phyloP scores from a whole-genome alignment of 2,888 invertebrate genomes.

The Dicycla oo region DNA sequence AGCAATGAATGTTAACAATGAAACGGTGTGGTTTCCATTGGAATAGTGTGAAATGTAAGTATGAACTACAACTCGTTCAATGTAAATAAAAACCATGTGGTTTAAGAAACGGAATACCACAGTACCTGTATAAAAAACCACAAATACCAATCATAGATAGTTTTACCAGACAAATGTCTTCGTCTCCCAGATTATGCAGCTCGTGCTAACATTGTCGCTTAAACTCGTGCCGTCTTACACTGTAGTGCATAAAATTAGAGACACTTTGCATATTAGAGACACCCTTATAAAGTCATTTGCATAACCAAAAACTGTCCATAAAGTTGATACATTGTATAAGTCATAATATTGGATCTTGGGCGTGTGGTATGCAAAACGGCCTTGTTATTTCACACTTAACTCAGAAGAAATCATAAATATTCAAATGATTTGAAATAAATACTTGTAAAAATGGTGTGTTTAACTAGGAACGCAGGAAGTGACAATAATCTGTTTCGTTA shows the following conservation, averaged over 20 bases:
- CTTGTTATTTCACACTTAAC: slow-evolving; percentile 7
- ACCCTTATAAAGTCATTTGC: slow-evolving; percentile 50
- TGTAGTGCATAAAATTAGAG: slow-evolving; percentile 68
- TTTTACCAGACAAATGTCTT: slow-evolving; percentile 23
- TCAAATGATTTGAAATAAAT: slow-evolving; percentile 26
- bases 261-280: slow-evolving; percentile 66
- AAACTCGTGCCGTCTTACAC: slow-evolving; percentile 63
- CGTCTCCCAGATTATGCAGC: slow-evolving; percentile 41
- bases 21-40: too few relatives aligned
- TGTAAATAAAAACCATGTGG: too few relatives aligned
- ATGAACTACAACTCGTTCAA: too few relatives aligned
- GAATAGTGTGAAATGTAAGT: too few relatives aligned
- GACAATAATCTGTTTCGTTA: not conserved
- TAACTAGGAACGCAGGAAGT: not conserved
- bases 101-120: too few relatives aligned
- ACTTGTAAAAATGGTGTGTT: not conserved
- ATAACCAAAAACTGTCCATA: slow-evolving; percentile 59
- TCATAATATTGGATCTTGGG: slow-evolving; percentile 38
- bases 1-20: too few relatives aligned
- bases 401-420: slow-evolving; percentile 22
- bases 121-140: too few relatives aligned
- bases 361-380: slow-evolving; percentile 59
- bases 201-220: slow-evolving; percentile 37
- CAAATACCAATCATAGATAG: not conserved
- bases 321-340: slow-evolving; percentile 26